Percentiles rank a stretch among this genome's conserved stretches.
These are phyloP conservation scores for Melinopterus prodromus DNA, from an alignment of 2,888 invertebrate species.

Conservation along the genomic window DNA sequence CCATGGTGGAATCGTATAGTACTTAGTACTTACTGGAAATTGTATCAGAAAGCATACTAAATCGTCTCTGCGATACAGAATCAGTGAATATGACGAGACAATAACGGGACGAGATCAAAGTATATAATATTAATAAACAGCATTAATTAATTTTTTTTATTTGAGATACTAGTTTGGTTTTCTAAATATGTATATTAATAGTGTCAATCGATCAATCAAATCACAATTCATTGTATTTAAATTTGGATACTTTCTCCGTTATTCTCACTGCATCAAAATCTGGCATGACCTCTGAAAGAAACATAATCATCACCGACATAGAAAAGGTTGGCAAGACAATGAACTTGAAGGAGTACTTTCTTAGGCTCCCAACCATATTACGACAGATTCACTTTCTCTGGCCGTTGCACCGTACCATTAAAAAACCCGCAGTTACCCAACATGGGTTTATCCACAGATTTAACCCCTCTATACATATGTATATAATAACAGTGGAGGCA, in stretches of 20 bases:
- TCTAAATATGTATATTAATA: no score
- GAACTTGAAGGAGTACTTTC: conserved; percentile 37
- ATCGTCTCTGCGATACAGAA: no score
- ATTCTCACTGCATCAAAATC: neutral
- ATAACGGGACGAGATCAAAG: no score
- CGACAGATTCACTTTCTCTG: conserved; percentile 60
- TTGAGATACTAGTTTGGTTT: no score
- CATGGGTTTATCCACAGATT: conserved; percentile 40
- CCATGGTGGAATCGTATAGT: no score
- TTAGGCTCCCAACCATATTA: conserved; percentile 53
- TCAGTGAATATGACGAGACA: no score
- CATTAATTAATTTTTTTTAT: no score
- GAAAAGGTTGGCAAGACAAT: conserved; percentile 31
- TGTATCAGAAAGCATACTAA: no score
- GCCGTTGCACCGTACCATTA: conserved; percentile 47
- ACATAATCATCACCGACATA: neutral
- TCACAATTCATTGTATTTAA: neutral
- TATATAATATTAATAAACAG: no score
- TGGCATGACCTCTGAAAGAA: neutral
- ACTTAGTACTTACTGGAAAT: no score
- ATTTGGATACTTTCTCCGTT: neutral
- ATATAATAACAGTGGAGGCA: conserved; percentile 13
- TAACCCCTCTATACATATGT: conserved; percentile 10
- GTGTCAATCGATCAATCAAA: neutral
- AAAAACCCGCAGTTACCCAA: conserved; percentile 42